Conservation (phyloP, 1,140 invertebrate species). For the Heliconius nattereri region DNA sequence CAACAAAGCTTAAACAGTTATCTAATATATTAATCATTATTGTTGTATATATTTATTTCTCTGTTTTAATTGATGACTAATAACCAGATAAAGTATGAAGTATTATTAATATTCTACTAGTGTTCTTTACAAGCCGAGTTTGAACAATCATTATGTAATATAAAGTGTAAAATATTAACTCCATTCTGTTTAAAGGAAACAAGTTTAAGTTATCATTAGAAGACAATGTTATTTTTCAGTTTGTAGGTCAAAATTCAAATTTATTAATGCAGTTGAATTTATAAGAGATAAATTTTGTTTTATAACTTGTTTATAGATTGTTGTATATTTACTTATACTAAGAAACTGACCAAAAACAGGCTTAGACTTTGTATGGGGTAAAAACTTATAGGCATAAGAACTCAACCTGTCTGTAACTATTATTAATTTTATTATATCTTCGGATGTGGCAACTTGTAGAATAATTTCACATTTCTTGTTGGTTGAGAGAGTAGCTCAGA, state of each 20-base stretch:
- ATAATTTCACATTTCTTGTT: no score
- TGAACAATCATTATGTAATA: constrained; percentile 5
- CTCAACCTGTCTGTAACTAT: no score
- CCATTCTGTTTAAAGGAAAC: background rate
- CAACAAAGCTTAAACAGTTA: background rate
- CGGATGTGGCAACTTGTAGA: no score
- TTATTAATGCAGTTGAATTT: background rate
- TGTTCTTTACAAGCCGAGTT: background rate
- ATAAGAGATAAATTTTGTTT: background rate
- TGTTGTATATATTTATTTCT: background rate
- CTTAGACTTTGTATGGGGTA: no score
- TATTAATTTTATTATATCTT: background rate
- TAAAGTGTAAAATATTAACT: background rate
- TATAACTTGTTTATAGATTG: background rate
- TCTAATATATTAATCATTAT: background rate
- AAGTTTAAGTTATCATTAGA: background rate
- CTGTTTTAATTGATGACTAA: background rate
- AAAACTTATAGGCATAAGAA: no score
- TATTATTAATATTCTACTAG: background rate
- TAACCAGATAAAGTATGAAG: background rate
- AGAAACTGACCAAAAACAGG: no score
- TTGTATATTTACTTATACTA: no score
- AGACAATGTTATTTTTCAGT: background rate
- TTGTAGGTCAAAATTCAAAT: background rate
- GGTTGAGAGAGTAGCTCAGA: no score